These are phyloP conservation scores for Urosaurus nigricauda DNA, from an alignment of 2,797 vertebrate species.

Conservation along the genomic window DNA sequence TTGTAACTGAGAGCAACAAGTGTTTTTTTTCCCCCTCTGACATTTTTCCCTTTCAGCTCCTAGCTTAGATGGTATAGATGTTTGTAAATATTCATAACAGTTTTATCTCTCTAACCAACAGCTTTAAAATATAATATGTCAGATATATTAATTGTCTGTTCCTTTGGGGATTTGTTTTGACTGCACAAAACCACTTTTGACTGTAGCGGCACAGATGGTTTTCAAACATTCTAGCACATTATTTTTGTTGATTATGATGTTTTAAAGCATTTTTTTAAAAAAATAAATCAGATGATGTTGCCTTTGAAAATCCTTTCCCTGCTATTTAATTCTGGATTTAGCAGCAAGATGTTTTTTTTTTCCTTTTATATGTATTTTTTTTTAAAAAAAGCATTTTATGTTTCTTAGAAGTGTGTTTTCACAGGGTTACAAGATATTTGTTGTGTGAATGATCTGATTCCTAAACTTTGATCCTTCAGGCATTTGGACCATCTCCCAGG, in stretches of 20 bases:
- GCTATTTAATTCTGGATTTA: slow-evolving; percentile 7
- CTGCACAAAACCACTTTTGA: slow-evolving; percentile 45
- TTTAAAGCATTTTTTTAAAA: slow-evolving; percentile 10
- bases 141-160: slow-evolving; percentile 59
- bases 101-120: slow-evolving; percentile 57
- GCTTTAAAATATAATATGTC: slow-evolving; percentile 50
- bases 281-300: slow-evolving; percentile 32
- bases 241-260: background rate
- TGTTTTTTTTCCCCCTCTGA: slow-evolving; percentile 31
- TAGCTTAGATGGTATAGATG: slow-evolving; percentile 33
- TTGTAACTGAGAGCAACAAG: slow-evolving; percentile 45
- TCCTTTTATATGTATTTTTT: background rate
- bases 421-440: no score
- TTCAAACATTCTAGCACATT: slow-evolving; percentile 14
- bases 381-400: background rate
- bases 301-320: background rate
- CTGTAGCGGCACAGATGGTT: background rate
- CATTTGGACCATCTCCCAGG: background rate
- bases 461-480: background rate
- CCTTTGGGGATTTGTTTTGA: slow-evolving; percentile 42
- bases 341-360: slow-evolving; percentile 7
- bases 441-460: no score
- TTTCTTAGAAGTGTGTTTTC: no score
- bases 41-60: slow-evolving; percentile 40
- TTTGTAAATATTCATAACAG: slow-evolving; percentile 67